Base-by-base conservation (phyloP, 2,888 invertebrate species). In the Calliscelio sp. region DNA sequence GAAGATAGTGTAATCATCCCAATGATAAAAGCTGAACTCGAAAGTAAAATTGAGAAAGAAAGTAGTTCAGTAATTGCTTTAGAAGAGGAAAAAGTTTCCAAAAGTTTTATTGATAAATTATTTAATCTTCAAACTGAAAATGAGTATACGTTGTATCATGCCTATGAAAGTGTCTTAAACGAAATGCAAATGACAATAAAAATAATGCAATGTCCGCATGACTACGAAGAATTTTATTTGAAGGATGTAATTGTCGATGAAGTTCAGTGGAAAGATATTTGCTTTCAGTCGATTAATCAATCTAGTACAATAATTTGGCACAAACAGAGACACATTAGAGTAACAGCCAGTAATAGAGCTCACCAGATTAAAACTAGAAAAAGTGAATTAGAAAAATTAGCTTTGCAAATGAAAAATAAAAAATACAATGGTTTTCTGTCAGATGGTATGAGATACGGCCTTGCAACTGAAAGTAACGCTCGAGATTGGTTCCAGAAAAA, bases 401-500 rank as follows among this genome's bases (percentile, higher is more conserved):
- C 59, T 11, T 20, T 14, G 22, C 35, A 38, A 7, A 38, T 59
- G 8, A 18, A 8, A 38, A 71, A 59, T 0, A n/a, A 71, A 59
- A 59, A 57, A 32, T 59, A 71, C 22, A 18, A 20, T 2, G 59
- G 71, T 0, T n/a, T 10, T 3, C n/a, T 71, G n/a, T 46, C 59
- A 11, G 46, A 71, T n/a, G 71, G 28, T 2, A 71, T 71, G 71
- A 11, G 6, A 11, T 71, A 59, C 46, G 44, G 71, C 14, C 25
- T 71, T 25, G 2, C 11, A 1, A 55, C 46, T 46, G 71, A 71
- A 71, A 8, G 24, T 5, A 24, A 28, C 10, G 57, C 70, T 14
- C 38, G 18, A 22, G n/a, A 7, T 10, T 20, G 22, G 22, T 71
- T 71, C 32, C 10, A 44, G 38, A 35, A 71, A 59, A n/a, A 6